These are phyloP conservation scores for Caenorhabditis tropicalis DNA, from an alignment of 1,140 invertebrate genomes.

Conservation along the genomic window DNA sequence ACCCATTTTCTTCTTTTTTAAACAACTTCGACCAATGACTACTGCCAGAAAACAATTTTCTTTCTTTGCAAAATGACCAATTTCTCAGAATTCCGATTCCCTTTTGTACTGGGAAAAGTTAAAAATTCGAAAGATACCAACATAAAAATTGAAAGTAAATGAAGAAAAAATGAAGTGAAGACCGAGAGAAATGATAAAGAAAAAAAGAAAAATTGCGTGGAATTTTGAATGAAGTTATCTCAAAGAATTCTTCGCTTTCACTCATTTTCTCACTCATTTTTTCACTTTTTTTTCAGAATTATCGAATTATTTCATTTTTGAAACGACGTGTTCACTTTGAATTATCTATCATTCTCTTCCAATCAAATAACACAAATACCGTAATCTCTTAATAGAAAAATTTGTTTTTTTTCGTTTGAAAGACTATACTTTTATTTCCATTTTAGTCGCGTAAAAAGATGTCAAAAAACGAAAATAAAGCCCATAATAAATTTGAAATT, in stretches of 20 bases:
- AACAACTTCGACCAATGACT: neutral
- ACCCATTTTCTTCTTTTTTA: neutral
- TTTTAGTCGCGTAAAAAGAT: no score
- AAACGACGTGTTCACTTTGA: no score
- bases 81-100: neutral
- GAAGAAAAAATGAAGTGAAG: neutral
- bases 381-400: no score
- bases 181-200: neutral
- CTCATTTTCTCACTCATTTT: neutral
- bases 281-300: neutral
- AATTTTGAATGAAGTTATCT: conserved; percentile 11
- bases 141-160: neutral
- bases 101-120: neutral
- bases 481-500: no score
- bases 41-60: neutral
- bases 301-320: no score
- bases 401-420: no score
- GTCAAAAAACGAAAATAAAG: no score
- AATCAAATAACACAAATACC: no score
- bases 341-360: no score
- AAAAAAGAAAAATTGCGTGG: conserved; percentile 16
- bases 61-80: neutral
- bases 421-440: no score
- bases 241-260: neutral
- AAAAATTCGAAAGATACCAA: neutral